These are phyloP conservation scores for Lipophrys pholis DNA, from an alignment of 2,113 vertebrate species.

Conservation along the genomic window DNA sequence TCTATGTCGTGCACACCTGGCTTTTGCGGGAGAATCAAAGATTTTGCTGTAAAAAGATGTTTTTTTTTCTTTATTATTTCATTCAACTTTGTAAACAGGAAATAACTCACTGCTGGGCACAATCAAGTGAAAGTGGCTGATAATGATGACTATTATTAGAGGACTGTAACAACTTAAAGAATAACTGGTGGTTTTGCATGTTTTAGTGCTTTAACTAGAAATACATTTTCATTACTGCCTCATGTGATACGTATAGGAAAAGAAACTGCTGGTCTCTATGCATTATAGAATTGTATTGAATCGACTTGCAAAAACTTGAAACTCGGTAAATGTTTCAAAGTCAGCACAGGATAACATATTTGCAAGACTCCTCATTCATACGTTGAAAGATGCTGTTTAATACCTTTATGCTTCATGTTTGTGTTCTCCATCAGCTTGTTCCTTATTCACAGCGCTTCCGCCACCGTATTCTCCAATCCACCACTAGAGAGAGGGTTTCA, in stretches of 20 bases:
- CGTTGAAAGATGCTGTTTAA: neutral
- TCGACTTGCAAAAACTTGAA: conserved; percentile 19
- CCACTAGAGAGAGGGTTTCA: neutral
- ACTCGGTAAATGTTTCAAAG: neutral
- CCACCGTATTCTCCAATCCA: neutral
- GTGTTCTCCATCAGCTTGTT: no score
- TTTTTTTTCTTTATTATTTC: conserved; percentile 1
- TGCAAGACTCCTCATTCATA: neutral
- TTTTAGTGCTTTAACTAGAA: conserved; percentile 48
- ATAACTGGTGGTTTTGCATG: conserved; percentile 35
- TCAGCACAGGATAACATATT: neutral
- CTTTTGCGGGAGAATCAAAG: conserved; percentile 41
- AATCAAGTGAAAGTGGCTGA: conserved; percentile 12
- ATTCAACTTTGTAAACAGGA: conserved; percentile 27
- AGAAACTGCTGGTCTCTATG: conserved; percentile 18
- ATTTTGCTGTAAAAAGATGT: conserved; percentile 54
- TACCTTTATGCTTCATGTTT: no score
- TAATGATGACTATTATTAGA: neutral
- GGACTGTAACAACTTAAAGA: conserved; percentile 6
- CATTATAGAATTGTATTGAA: conserved; percentile 11
- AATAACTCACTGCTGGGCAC: conserved; percentile 22
- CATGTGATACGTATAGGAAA: conserved; percentile 1
- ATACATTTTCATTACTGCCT: conserved; percentile 19
- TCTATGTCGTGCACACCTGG: conserved; percentile 58
- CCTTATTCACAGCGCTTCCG: neutral